Conservation (phyloP, 2,797 vertebrate genomes). For the Acanthurus leucopareius region DNA sequence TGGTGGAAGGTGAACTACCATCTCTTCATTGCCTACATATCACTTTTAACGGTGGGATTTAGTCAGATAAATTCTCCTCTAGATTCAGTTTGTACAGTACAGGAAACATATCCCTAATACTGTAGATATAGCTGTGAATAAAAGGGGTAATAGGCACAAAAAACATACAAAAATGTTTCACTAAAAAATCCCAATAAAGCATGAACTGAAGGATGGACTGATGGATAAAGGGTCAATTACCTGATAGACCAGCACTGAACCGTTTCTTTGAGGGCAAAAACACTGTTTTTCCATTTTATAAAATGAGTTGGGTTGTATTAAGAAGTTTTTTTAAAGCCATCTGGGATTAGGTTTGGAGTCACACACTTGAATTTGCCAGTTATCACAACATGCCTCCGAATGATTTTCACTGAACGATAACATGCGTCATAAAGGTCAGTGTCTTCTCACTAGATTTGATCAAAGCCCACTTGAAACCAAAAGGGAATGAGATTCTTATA, state of each 20-base stretch:
- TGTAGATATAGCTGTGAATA: slow-evolving; percentile 13
- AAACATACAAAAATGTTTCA: neutral
- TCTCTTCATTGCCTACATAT: slow-evolving; percentile 36
- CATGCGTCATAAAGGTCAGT: slow-evolving; percentile 4
- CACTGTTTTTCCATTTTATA: neutral
- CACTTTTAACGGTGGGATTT: slow-evolving; percentile 18
- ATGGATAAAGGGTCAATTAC: slow-evolving; percentile 3
- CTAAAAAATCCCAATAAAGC: slow-evolving; percentile 16
- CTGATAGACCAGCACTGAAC: slow-evolving; percentile 11
- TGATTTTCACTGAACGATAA: neutral
- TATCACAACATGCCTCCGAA: slow-evolving; percentile 13
- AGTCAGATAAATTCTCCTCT: neutral
- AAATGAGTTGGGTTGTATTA: too few relatives aligned
- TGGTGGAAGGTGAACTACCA: slow-evolving; percentile 21
- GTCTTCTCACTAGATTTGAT: slow-evolving; percentile 12
- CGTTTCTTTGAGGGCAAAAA: slow-evolving; percentile 3
- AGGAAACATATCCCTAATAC: neutral
- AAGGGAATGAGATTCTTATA: slow-evolving; percentile 62
- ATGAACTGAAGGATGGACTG: neutral
- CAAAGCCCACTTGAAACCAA: slow-evolving; percentile 41
- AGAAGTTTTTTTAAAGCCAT: neutral
- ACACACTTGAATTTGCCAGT: slow-evolving; percentile 23
- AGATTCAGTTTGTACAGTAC: slow-evolving; percentile 10
- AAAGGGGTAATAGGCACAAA: neutral
- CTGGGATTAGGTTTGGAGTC: neutral